These are phyloP conservation scores for Campylorhamphus procurvoides DNA, from an alignment of 2,113 vertebrate genomes.

Conservation along the genomic window DNA sequence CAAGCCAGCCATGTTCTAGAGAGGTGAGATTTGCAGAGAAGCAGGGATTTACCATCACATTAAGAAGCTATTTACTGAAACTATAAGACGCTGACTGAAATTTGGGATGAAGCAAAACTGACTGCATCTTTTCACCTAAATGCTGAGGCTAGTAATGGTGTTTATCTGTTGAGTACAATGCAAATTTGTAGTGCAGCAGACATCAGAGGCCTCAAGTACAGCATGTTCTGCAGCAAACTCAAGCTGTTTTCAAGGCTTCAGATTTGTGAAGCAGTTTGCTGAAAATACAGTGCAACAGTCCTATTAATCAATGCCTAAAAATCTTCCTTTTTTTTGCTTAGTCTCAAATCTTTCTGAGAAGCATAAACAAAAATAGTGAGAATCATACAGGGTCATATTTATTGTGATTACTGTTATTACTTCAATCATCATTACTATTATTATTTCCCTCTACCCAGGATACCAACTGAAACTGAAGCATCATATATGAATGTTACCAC, in stretches of 20 bases:
- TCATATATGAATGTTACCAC: conserved; percentile 8
- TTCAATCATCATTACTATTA: conserved; percentile 6
- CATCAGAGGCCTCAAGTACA: neutral
- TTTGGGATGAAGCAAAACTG: conserved; percentile 17
- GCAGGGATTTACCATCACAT: conserved; percentile 10
- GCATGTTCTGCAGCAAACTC: neutral
- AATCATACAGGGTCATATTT: conserved; percentile 3
- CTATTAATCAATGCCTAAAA: conserved; percentile 15
- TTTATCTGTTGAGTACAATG: conserved; percentile 46
- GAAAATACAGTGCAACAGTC: neutral
- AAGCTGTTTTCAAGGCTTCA: conserved; percentile 6
- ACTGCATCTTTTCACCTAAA: conserved; percentile 27
- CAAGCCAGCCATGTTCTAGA: neutral
- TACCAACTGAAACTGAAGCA: neutral
- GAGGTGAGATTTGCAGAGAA: conserved; percentile 17
- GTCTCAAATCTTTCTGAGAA: conserved; percentile 18
- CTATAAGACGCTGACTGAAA: conserved; percentile 15
- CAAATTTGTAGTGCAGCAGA: neutral
- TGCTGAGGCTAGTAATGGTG: conserved; percentile 8
- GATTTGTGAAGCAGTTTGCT: neutral
- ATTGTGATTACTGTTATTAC: conserved; percentile 21
- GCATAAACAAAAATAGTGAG: neutral
- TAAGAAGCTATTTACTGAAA: conserved; percentile 43
- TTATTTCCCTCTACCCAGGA: conserved; percentile 23
- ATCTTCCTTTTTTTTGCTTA: neutral